Conservation (phyloP, 2,797 vertebrate genomes). For the Diglossa cyanea region DNA sequence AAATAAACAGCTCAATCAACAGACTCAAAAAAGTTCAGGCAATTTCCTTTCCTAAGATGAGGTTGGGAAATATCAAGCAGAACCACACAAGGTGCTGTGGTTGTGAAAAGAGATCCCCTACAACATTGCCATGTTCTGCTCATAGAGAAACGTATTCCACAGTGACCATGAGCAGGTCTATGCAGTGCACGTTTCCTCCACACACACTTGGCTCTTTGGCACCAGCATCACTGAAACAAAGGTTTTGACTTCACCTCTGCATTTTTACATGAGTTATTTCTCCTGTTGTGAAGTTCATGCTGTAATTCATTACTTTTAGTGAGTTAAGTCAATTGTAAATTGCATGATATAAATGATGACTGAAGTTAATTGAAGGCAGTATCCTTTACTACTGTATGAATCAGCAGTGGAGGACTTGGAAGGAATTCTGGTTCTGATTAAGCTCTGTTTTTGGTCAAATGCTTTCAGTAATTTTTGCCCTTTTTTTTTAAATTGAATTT, state of each 20-base stretch:
- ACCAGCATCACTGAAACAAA: neutral
- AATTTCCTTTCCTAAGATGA: conserved; percentile 18
- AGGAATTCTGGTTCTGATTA: conserved; percentile 76
- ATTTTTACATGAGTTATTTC: conserved; percentile 49
- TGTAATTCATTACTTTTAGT: conserved; percentile 74
- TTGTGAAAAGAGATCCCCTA: neutral
- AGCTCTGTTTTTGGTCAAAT: conserved; percentile 68
- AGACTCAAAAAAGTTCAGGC: neutral
- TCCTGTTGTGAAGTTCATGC: conserved; percentile 51
- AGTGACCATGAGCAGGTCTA: neutral
- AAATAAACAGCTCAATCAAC: conserved; percentile 67
- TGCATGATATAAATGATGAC: conserved; percentile 74
- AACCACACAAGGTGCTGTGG: neutral
- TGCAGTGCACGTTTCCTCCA: neutral
- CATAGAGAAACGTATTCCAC: neutral
- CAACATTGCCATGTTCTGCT: neutral
- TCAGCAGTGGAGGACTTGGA: conserved; percentile 63
- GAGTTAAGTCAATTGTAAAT: conserved; percentile 76
- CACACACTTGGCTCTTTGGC: neutral
- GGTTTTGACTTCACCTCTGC: conserved; percentile 40
- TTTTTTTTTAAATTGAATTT: conserved; percentile 1
- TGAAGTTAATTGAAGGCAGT: conserved; percentile 75
- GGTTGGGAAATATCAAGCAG: neutral
- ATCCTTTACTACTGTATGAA: conserved; percentile 79
- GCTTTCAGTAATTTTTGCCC: conserved; percentile 53